Percentiles rank a stretch among this genome's conserved stretches.
Conservation (phyloP, 2,888 invertebrate genomes). For the Epistrophe eligans region DNA sequence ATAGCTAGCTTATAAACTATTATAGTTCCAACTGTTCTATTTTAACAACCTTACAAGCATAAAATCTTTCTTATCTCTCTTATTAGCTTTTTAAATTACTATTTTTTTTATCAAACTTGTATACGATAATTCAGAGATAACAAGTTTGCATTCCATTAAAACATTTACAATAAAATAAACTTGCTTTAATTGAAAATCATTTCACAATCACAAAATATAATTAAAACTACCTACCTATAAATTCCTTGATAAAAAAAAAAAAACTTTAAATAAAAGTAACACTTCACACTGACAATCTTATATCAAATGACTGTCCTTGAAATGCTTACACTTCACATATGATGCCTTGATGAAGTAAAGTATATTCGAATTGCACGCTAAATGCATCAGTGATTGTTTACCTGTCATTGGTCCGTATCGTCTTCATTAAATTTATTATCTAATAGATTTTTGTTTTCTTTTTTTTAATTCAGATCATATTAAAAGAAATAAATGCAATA, state of each 20-base stretch:
- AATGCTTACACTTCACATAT: slow-evolving; percentile 41
- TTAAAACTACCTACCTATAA: background rate
- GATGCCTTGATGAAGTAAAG: slow-evolving; percentile 6
- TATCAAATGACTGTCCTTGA: slow-evolving; percentile 66
- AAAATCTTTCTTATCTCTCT: background rate
- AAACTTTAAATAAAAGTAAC: slow-evolving; percentile 14
- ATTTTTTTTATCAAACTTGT: background rate
- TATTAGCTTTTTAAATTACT: background rate
- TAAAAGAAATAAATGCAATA: background rate
- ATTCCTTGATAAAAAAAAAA: background rate
- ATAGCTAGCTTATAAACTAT: too few relatives aligned
- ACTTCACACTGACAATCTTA: slow-evolving; percentile 50
- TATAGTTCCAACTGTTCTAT: too few relatives aligned
- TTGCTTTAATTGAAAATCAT: background rate
- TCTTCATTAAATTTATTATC: slow-evolving; percentile 51
- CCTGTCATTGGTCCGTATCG: slow-evolving; percentile 45
- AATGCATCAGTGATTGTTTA: slow-evolving; percentile 60
- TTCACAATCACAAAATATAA: slow-evolving; percentile 16
- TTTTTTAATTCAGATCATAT: slow-evolving; percentile 37
- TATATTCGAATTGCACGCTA: slow-evolving; percentile 56
- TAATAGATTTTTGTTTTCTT: slow-evolving; percentile 35
- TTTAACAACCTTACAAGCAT: background rate
- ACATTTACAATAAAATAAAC: background rate
- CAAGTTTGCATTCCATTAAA: background rate
- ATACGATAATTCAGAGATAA: background rate